A percentile compares a stretch with the other conserved stretches of the same genome.
Conservation (phyloP, 2,888 invertebrate genomes). For the Thereva unica region DNA sequence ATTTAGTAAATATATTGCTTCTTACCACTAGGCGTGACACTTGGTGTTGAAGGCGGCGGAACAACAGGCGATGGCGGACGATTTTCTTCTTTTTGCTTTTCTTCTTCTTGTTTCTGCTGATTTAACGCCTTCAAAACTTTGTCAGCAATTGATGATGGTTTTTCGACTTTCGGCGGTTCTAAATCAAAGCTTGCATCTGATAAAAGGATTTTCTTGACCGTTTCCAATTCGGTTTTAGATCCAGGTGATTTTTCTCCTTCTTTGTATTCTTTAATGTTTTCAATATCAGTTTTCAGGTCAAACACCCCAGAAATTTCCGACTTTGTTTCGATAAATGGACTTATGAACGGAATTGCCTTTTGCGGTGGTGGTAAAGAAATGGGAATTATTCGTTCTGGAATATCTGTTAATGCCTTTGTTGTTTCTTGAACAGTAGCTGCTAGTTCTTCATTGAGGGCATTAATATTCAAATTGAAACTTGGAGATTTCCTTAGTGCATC, state of each 20-base stretch:
- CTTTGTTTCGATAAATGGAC: conserved; percentile 54
- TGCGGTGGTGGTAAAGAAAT: conserved; percentile 12
- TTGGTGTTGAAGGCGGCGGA: conserved; percentile 47
- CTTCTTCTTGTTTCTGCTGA: conserved; percentile 62
- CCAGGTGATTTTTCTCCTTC: conserved; percentile 43
- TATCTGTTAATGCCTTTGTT: conserved; percentile 51
- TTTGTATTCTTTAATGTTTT: conserved; percentile 46
- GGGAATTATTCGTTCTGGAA: conserved; percentile 39
- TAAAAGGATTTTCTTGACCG: conserved; percentile 53
- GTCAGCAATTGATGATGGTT: conserved; percentile 66
- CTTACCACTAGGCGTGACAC: neutral
- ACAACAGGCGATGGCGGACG: conserved; percentile 49
- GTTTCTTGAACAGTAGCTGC: conserved; percentile 56
- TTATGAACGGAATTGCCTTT: conserved; percentile 41
- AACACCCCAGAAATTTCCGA: conserved; percentile 50
- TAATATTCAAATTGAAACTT: conserved; percentile 56
- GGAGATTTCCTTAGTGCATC: conserved; percentile 56
- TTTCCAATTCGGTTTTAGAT: conserved; percentile 54
- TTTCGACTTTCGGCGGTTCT: conserved; percentile 54
- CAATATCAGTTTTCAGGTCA: conserved; percentile 51
- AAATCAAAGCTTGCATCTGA: conserved; percentile 54
- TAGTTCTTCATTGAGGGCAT: conserved; percentile 54
- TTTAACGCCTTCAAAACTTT: conserved; percentile 64
- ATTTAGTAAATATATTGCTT: neutral
- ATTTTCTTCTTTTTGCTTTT: conserved; percentile 48